Base-by-base conservation (phyloP, 2,888 invertebrate genomes). In the Dryobota labecula region DNA sequence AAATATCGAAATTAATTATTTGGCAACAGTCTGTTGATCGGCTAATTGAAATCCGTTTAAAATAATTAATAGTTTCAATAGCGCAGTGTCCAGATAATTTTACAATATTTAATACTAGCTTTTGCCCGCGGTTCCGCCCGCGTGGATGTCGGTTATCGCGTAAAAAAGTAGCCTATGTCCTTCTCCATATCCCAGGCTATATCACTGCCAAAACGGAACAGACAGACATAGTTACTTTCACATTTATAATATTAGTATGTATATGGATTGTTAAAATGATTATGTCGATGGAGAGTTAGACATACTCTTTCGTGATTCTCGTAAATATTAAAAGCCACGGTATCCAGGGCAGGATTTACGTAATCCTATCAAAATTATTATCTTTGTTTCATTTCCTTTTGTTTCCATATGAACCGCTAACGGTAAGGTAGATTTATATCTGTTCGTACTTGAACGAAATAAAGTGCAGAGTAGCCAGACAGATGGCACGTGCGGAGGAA, bases 361-460 rank as follows among this genome's bases (percentile, higher is more conserved):
- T 64, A 54, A 54, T 67, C 61, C 45, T 53, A 73, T 60, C 27
- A 43, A 54, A 60, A 69, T 69, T 18, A 63, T 56, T 56, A 64
- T 65, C 56, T 57, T 60, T 78, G 38, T 60, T 73, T 67, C 24
- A 54, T 69, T 78, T 69, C 60, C 56, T 36, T 75, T 73, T 69
- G 60, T 78, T 78, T 73, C 20, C 38, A 51, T 45, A 41, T 24
- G 15, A 56, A 68, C 18, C 20, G 49, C 36, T 51, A 36, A 68
- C 69, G 54, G 41, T 33, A 56, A 61, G 30, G 54, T 49, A 78
- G 30, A 67, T 67, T 49, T 77, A 77, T 54, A 60, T 77, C 27
- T 49, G 18, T 67, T 60, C 58, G 33, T 63, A 73, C 63, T 78
- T 78, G 24, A 63, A 73, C n/a, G n/a, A 27, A 73, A 67, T 63